Base-by-base conservation (phyloP, 2,888 invertebrate genomes). In the Tinea trinotella region DNA sequence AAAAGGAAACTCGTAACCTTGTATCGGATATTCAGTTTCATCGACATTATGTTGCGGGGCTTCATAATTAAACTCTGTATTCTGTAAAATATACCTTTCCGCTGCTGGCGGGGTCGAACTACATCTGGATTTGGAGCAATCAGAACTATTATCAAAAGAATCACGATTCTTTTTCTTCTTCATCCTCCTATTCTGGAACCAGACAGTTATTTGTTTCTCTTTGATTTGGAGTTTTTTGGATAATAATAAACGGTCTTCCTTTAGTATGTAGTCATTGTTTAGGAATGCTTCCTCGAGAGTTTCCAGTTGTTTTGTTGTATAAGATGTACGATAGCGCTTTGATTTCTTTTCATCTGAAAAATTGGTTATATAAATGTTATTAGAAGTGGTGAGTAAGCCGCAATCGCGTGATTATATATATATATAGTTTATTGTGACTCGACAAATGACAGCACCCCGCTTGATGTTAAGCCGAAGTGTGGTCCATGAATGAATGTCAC, bases 161-260 rank as follows among this genome's bases (percentile, higher is more conserved):
- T 40, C 40, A 7, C 9, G 6, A 9, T 24, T 24, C 19, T 18
- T 34, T 18, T 61, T 62, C 3, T 60, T 61, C 56, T 90, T 89
- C 90, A 92, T 91, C 0, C 92, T 74, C 0, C 92, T 79, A 64
- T 92, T 92, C 66, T 93, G 92, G 66, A 93, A 93, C 92, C 93
- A 93, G 22, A 92, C 90, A 71, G 92, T 93, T 54, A 93, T 91
- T 64, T 92, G 91, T 13, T 90, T 74, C 62, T 93, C 92, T 7
- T 88, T 85, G 1, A 93, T 75, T 55, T 75, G 76, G 0, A 92
- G 74, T 1, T 73, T 62, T 0, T 88, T 70, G 0, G 91, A 91
- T 68, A 94, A 79, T 56, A 88, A 86, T 55, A 91, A 89, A 52
- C 93, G 78, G 18, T 91, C 84, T 0, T 91, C 90, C n/a, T 92